A percentile compares a stretch with the other conserved stretches of the same genome.
Evolutionary conservation across 1,140 invertebrate species (phyloP).

Genomic region (Neuroterus valhalla): DNA sequence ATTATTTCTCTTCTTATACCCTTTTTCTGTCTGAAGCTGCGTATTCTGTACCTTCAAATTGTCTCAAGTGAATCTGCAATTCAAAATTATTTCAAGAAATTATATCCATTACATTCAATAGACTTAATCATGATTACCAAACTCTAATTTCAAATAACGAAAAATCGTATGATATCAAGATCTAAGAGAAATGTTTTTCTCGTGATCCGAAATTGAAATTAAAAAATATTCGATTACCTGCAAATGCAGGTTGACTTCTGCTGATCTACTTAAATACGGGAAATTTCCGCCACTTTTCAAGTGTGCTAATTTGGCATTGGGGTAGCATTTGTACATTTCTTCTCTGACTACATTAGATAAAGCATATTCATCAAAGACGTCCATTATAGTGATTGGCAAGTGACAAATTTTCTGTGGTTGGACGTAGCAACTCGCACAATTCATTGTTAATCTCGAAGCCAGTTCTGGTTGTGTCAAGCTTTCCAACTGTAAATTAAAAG

Average conservation of each 20-base stretch:
- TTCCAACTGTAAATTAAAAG: conserved; percentile 81
- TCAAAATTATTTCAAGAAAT: conserved; percentile 46
- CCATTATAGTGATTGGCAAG: conserved; percentile 87
- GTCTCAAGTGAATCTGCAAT: conserved; percentile 77
- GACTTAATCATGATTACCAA: background rate
- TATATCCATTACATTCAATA: conserved; percentile 37
- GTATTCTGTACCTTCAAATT: conserved; percentile 76
- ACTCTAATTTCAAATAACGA: background rate
- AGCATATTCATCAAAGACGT: conserved; percentile 94
- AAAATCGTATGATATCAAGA: too few species aligned
- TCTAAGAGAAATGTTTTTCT: conserved; percentile 25
- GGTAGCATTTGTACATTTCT: conserved; percentile 92
- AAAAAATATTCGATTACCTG: conserved; percentile 77
- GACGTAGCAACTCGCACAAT: conserved; percentile 88
- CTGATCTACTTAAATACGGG: conserved; percentile 91
- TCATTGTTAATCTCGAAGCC: conserved; percentile 90
- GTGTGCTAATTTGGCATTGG: conserved; percentile 90
- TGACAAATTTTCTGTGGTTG: conserved; percentile 84
- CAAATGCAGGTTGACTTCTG: conserved; percentile 93
- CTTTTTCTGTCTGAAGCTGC: conserved; percentile 65
- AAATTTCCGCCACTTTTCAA: conserved; percentile 94
- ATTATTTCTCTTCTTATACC: background rate
- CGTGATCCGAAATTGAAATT: background rate
- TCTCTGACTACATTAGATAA: conserved; percentile 85
- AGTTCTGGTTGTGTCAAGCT: conserved; percentile 88